Evolutionary conservation across 2,888 invertebrate genomes (phyloP).

Genomic region (Spilosoma lubricipeda): DNA sequence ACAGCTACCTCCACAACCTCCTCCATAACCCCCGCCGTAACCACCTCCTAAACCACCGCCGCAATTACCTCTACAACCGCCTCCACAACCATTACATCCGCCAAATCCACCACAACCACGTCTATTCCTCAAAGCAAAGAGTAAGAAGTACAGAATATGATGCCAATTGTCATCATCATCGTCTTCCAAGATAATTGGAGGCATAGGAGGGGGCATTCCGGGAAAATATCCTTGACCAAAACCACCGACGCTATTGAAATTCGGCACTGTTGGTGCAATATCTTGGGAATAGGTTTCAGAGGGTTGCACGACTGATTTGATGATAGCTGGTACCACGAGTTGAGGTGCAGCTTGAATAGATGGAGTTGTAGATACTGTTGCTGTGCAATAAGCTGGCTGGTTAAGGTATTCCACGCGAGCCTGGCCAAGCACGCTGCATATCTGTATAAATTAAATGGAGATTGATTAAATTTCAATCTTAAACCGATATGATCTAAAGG

Average conservation of each 20-base stretch:
- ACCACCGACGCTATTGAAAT: slow-evolving; percentile 25
- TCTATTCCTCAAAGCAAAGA: slow-evolving; percentile 64
- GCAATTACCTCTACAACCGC: slow-evolving; percentile 32
- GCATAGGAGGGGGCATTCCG: slow-evolving; percentile 44
- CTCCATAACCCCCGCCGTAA: slow-evolving; percentile 19
- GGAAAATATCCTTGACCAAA: slow-evolving; percentile 31
- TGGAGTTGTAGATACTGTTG: slow-evolving; percentile 28
- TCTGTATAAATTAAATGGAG: slow-evolving; percentile 19
- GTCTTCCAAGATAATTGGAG: slow-evolving; percentile 57
- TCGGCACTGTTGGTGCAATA: slow-evolving; percentile 39
- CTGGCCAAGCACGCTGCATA: slow-evolving; percentile 33
- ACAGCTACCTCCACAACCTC: slow-evolving; percentile 25
- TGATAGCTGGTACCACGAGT: slow-evolving; percentile 66
- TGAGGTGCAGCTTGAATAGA: slow-evolving; percentile 49
- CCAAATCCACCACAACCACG: slow-evolving; percentile 33
- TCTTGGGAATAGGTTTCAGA: slow-evolving; percentile 41
- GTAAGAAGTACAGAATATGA: slow-evolving; percentile 62
- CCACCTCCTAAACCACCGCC: slow-evolving; percentile 11
- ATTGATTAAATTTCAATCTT: neutral
- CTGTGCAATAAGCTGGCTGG: slow-evolving; percentile 30
- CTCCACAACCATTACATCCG: slow-evolving; percentile 33
- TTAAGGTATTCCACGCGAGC: slow-evolving; percentile 37
- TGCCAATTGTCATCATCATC: slow-evolving; percentile 54
- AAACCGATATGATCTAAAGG: neutral
- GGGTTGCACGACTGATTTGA: slow-evolving; percentile 58